Base-by-base conservation (phyloP, 2,888 invertebrate species). In the Papilio demoleus region DNA sequence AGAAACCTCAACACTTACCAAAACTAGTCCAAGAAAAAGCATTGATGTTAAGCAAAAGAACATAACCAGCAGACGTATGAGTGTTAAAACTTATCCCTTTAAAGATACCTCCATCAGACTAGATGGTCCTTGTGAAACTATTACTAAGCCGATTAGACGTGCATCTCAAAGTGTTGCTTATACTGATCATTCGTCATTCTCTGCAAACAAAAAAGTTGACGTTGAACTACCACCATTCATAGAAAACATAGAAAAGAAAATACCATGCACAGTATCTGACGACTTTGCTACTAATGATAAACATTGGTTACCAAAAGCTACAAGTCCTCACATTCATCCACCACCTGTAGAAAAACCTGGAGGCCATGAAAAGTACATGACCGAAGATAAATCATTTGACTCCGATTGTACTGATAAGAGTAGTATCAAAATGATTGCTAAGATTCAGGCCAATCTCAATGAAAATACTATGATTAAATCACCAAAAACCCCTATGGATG, bases 381-480 rank as follows among this genome's bases (percentile, higher is more conserved):
- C 90, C 19, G 92, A 92, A 76, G 89, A 92, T 72, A 90, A 90
- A 74, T 85, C 86, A 31, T 78, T 89, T 68, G 91, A 91, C 71
- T 87, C 86, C 4, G 92, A 92, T 70, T 86, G 82, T 40, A 79
- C 88, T 1, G 92, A 92, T 70, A 92, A 90, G 72, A 89, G 84
- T 67, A 90, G 92, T 70, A 86, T 88, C 24, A 91, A 87, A 77
- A 90, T 91, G 88, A 90, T 92, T 62, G 92, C 92, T 27, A 92
- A 91, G 77, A 92, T 92, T 73, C 92, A 92, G 78, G 92, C 92
- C 12, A 92, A 86, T 73, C 80, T 92, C 1, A 92, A 91, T 74
- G 92, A 92, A 80, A 92, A 92, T 70, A 92, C 90, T 1, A 90
- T 93, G 90, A 92, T 93, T 47, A 93, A 92, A 76, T 93, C 93